phyloP scores from a whole-genome alignment of 2,888 invertebrate genomes.

The Dromius quadrimaculatus region DNA sequence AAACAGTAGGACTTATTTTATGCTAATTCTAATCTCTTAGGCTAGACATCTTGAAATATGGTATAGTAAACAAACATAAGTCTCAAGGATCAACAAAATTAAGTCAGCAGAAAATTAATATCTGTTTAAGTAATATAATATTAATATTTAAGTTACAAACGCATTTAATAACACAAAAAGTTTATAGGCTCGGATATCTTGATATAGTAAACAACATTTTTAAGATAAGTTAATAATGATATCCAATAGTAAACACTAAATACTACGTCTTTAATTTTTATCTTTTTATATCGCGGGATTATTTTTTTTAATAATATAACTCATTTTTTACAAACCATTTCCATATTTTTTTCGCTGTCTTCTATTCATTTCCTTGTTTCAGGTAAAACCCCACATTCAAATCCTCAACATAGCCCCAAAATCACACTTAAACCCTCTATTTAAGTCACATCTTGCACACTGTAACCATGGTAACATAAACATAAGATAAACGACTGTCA shows the following conservation, averaged over 20 bases:
- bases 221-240: background rate
- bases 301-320: too few species aligned
- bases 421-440: background rate
- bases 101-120: slow-evolving; percentile 11
- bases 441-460: slow-evolving; percentile 40
- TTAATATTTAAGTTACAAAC: slow-evolving; percentile 4
- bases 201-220: background rate
- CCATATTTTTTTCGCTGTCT: slow-evolving; percentile 28
- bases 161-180: background rate
- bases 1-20: too few species aligned
- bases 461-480: slow-evolving; percentile 37
- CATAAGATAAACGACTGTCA: slow-evolving; percentile 9
- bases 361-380: slow-evolving; percentile 31
- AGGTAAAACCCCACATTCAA: background rate
- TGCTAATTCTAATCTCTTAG: too few species aligned
- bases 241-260: background rate
- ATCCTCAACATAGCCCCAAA: background rate
- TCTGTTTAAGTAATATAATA: slow-evolving; percentile 10
- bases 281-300: too few species aligned
- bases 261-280: too few species aligned
- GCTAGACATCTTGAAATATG: background rate
- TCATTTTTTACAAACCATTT: slow-evolving; percentile 12
- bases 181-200: background rate
- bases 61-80: background rate
- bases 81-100: slow-evolving; percentile 17